These are phyloP conservation scores for Gymnocephalus cernua DNA, from an alignment of 2,113 vertebrate genomes.

Conservation along the genomic window DNA sequence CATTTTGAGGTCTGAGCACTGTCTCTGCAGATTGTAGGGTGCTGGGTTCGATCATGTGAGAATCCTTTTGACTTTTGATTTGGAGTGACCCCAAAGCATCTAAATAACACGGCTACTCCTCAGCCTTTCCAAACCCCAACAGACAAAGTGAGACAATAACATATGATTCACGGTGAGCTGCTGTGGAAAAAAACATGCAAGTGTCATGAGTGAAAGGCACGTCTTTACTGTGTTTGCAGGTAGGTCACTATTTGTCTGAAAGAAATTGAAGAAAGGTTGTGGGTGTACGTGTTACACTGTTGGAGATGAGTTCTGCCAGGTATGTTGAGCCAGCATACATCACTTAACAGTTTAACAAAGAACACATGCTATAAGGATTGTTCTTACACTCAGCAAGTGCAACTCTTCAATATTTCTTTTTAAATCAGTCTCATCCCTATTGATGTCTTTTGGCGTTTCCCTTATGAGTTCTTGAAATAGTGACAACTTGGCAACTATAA, in stretches of 20 bases:
- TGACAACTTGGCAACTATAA: not conserved
- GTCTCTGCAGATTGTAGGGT: conserved; percentile 71
- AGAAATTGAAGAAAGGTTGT: not conserved
- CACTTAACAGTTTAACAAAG: not conserved
- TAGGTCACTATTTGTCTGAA: conserved; percentile 19
- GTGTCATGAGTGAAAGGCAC: not conserved
- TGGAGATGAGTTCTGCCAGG: not conserved
- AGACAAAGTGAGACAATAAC: conserved; percentile 59
- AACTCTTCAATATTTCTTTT: conserved; percentile 1
- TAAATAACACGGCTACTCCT: conserved; percentile 54
- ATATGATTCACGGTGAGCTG: conserved; percentile 39
- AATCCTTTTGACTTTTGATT: conserved; percentile 56
- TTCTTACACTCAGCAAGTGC: not conserved
- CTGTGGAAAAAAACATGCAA: conserved; percentile 11
- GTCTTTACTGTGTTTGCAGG: not conserved
- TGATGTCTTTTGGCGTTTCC: not conserved
- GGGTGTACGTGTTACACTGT: not conserved
- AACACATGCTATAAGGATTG: not conserved
- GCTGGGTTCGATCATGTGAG: conserved; percentile 62
- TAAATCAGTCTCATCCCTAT: not conserved
- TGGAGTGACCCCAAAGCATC: conserved; percentile 56
- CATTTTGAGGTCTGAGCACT: conserved; percentile 77
- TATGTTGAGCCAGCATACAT: not conserved
- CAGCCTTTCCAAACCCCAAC: conserved; percentile 34
- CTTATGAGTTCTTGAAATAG: not conserved